Conservation (phyloP, 2,797 vertebrate genomes). For the Acipenser transmontanus region DNA sequence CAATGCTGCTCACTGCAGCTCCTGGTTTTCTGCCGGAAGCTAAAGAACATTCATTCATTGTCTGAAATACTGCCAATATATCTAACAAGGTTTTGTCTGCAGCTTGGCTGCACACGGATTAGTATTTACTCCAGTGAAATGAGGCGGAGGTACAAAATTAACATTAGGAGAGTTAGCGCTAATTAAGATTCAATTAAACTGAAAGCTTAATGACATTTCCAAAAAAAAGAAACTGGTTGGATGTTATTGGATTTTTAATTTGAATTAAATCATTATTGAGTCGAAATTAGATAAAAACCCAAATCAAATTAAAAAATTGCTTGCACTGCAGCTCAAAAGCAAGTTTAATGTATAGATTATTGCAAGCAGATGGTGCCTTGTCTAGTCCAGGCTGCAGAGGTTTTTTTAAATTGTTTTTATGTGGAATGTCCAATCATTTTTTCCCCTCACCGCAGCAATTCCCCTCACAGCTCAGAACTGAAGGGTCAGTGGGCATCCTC, state of each 20-base stretch:
- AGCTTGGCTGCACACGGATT: slow-evolving; percentile 44
- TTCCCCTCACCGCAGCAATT: no score
- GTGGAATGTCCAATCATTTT: no score
- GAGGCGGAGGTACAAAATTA: slow-evolving; percentile 31
- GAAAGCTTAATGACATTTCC: slow-evolving; percentile 37
- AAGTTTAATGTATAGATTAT: neutral
- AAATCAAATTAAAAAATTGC: slow-evolving; percentile 56
- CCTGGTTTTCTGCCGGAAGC: slow-evolving; percentile 32
- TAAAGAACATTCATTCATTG: slow-evolving; percentile 51
- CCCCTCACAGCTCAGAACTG: no score
- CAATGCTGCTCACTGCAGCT: slow-evolving; percentile 27
- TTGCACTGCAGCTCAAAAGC: slow-evolving; percentile 33
- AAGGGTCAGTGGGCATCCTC: no score
- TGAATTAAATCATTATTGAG: slow-evolving; percentile 47
- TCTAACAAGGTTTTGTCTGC: slow-evolving; percentile 45
- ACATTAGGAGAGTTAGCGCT: slow-evolving; percentile 39
- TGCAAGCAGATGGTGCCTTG: no score
- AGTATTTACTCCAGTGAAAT: slow-evolving; percentile 36
- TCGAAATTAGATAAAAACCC: slow-evolving; percentile 53
- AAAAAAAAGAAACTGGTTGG: neutral
- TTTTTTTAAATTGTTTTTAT: no score
- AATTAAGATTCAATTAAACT: slow-evolving; percentile 48
- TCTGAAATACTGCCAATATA: slow-evolving; percentile 51
- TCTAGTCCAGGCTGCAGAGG: no score
- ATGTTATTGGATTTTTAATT: slow-evolving; percentile 27